phyloP scores from a whole-genome alignment of 2,888 invertebrate genomes.

The Argyra leucocephala region DNA sequence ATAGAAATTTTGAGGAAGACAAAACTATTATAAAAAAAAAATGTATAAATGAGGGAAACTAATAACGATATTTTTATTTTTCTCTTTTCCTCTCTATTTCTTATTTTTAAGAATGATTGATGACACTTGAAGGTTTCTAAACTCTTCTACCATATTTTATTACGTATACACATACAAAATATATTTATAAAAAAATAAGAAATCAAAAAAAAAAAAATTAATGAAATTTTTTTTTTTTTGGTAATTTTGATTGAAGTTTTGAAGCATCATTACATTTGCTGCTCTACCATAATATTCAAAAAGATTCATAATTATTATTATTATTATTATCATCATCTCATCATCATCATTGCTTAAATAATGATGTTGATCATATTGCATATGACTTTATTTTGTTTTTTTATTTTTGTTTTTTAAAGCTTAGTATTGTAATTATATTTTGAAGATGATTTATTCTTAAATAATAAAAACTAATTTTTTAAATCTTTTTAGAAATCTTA shows the following conservation, averaged over 20 bases:
- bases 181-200: too few relatives aligned
- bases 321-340: not conserved
- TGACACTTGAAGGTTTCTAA: slow-evolving; percentile 6
- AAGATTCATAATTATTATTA: not conserved
- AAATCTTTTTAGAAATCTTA: too few relatives aligned
- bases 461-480: not conserved
- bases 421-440: not conserved
- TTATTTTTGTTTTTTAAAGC: not conserved
- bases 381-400: not conserved
- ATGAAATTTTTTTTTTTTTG: not conserved
- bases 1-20: too few relatives aligned
- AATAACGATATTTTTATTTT: too few relatives aligned
- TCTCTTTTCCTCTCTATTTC: too few relatives aligned
- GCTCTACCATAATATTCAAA: not conserved
- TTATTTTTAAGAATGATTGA: not conserved
- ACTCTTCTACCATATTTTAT: not conserved
- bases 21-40: too few relatives aligned
- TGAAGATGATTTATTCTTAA: not conserved
- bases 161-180: not conserved
- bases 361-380: not conserved
- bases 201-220: too few relatives aligned
- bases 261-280: slow-evolving; percentile 6
- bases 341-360: not conserved
- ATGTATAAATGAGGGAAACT: too few relatives aligned
- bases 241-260: not conserved